Evolutionary conservation across 2,797 vertebrate genomes (phyloP), one percentile per base, ranked within the genome.

Genomic region (Xyrichtys novacula): DNA sequence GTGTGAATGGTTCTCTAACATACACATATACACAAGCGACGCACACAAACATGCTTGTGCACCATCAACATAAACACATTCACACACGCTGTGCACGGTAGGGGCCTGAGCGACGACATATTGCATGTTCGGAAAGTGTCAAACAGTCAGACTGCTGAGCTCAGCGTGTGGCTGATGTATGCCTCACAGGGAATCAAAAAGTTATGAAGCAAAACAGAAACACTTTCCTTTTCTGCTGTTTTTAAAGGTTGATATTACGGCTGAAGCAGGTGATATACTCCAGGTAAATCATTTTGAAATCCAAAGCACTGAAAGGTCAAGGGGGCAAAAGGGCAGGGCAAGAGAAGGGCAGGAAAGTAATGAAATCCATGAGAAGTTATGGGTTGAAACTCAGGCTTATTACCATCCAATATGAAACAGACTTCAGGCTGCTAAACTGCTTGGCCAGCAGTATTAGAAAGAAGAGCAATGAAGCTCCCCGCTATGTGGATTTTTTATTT

Each of bases 81-180:
- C 16, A 29, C 60, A 54, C 66, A 56, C 25, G 39, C 73, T 64
- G 65, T 65, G 86, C 78, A 58, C 67, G 38, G 69, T 2, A 7
- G 74, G 80, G 43, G 48, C 32, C 62, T 49, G 63, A 72, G 49
- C 12, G 29, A 57, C 43, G 79, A 44, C 85, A 88, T 79, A 85
- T 78, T 88, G 78, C 52, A 54, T 62, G 39, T 64, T 77, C 60
- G 69, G 22, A 29, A 58, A 68, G 81, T 81, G 76, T 84, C 71
- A 86, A 84, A 84, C 7, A 64, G 65, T 80, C 73, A 78, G 54
- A 85, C 64, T 80, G 83, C 74, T 87, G 76, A 71, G 60, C 85
- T 76, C 84, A 68, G 84, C 26, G 7, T 80, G 80, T 20, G 57
- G 62, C 71, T 76, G 71, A 81, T 85, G 66, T 71, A 43, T 61